Conservation (phyloP, 2,113 vertebrate species). For the Hypocryptadius cinnamomeus region DNA sequence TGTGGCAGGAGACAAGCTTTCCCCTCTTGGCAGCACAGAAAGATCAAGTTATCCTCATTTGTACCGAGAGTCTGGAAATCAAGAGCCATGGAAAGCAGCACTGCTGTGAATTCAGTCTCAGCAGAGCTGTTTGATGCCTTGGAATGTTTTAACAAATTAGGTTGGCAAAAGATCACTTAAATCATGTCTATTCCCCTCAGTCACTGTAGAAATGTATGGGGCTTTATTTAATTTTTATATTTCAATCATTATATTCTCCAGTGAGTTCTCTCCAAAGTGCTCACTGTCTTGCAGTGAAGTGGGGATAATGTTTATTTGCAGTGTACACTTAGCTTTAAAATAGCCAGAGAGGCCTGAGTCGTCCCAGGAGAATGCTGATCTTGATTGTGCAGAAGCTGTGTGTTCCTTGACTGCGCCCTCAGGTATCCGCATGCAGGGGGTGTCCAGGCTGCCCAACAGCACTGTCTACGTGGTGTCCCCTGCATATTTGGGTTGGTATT, state of each 20-base stretch:
- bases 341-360: neutral
- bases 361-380: neutral
- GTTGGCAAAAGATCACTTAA: neutral
- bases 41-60: neutral
- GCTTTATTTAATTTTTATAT: neutral
- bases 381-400: neutral
- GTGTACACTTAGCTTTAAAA: neutral
- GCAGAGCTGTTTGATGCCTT: neutral
- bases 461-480: constrained; percentile 89
- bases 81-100: neutral
- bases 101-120: neutral
- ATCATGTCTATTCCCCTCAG: neutral
- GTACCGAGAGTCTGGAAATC: neutral
- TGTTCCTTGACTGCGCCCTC: constrained; percentile 67
- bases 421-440: constrained; percentile 89
- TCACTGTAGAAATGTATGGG: neutral
- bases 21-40: neutral
- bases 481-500: constrained; percentile 82
- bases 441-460: constrained; percentile 89
- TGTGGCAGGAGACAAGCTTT: neutral
- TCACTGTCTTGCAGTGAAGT: neutral
- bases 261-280: neutral
- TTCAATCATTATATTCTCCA: neutral
- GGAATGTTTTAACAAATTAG: neutral
- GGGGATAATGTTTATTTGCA: neutral